Conservation (phyloP, 2,113 vertebrate species). For the Canis aureus region DNA sequence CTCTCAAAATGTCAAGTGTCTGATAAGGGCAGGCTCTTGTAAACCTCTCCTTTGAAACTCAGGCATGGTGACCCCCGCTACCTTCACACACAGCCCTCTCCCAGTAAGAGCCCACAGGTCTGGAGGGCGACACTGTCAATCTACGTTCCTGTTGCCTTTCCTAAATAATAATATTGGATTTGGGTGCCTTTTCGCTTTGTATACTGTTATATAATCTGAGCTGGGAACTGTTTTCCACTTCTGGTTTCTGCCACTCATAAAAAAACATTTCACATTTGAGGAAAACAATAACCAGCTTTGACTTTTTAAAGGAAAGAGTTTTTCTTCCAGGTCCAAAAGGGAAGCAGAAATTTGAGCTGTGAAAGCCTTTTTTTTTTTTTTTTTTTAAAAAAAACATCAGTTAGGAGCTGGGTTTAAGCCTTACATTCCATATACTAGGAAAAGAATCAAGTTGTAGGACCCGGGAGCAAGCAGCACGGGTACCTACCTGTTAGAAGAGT, state of each 20-base stretch:
- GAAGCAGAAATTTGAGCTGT: not conserved
- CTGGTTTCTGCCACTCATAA: not conserved
- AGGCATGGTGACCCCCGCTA: not conserved
- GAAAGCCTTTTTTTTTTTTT: not conserved
- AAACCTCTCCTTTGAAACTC: not conserved
- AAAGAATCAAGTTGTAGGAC: not conserved
- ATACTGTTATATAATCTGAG: not conserved
- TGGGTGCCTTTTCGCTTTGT: not conserved
- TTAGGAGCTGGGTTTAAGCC: not conserved
- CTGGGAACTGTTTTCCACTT: not conserved
- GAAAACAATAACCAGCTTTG: not conserved
- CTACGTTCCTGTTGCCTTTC: not conserved
- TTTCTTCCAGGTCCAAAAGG: not conserved
- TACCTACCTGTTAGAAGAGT: not conserved
- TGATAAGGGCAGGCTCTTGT: not conserved
- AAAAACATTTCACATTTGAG: not conserved
- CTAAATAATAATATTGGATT: not conserved
- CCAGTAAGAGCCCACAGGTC: not conserved
- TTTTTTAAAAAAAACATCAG: not conserved
- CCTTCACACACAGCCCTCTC: not conserved
- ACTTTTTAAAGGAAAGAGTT: not conserved
- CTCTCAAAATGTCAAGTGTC: not conserved
- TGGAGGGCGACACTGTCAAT: slow-evolving; percentile 87
- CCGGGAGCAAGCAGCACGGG: not conserved
- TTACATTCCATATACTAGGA: not conserved